Evolutionary conservation across 2,888 invertebrate species (phyloP).

Genomic region (Eilema caniola): DNA sequence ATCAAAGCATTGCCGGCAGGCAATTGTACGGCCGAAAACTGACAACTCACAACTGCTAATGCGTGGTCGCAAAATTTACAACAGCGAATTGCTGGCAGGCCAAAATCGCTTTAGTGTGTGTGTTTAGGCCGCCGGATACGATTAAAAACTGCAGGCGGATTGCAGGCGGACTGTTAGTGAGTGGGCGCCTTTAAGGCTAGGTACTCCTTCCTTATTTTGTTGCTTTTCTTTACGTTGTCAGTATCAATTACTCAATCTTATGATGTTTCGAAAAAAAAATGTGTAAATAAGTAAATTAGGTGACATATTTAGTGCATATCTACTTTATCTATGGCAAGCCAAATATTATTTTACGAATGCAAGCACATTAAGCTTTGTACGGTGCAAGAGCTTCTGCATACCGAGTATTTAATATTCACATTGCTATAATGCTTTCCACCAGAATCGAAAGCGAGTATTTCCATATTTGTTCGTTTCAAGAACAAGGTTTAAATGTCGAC

Average conservation of each 20-base stretch:
- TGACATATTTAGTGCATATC: neutral
- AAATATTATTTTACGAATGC: constrained; percentile 4
- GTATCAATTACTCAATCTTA: constrained; percentile 2
- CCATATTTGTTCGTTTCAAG: constrained; percentile 8
- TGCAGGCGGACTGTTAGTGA: too few relatives aligned
- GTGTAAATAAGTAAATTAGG: neutral
- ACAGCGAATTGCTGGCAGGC: too few relatives aligned
- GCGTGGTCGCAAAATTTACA: too few relatives aligned
- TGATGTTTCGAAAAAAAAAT: neutral
- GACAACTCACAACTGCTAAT: too few relatives aligned
- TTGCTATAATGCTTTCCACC: neutral
- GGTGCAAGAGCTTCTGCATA: neutral
- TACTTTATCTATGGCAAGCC: neutral
- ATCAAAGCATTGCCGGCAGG: too few relatives aligned
- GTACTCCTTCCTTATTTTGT: neutral
- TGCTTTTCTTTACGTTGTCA: neutral
- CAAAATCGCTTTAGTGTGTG: too few relatives aligned
- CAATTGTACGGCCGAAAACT: too few relatives aligned
- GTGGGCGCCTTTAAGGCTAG: too few relatives aligned
- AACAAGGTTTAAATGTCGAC: neutral
- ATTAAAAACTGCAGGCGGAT: too few relatives aligned
- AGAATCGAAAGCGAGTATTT: constrained; percentile 10
- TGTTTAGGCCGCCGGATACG: too few relatives aligned
- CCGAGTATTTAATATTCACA: constrained; percentile 10
- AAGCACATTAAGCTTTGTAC: constrained; percentile 26